These are phyloP conservation scores for Clarias macrocephalus DNA, from an alignment of 2,113 vertebrate species.

Conservation along the genomic window DNA sequence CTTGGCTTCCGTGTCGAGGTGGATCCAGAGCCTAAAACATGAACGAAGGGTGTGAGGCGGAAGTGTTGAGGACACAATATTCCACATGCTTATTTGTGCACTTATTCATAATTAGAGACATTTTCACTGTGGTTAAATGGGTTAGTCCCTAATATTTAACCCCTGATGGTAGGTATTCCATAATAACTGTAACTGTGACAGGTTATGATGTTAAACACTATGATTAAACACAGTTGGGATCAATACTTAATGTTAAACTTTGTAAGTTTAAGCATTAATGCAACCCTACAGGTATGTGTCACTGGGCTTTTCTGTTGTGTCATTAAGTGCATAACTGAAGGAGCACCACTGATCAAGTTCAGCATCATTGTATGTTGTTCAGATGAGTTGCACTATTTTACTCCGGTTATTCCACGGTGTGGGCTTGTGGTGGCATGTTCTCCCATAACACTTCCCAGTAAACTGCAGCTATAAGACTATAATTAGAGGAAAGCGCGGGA, in stretches of 20 bases:
- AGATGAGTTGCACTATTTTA: constrained; percentile 17
- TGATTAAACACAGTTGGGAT: not conserved
- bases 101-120: not conserved
- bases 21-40: not conserved
- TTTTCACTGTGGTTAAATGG: not conserved
- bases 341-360: not conserved
- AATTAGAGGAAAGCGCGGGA: constrained; percentile 33
- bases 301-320: not conserved
- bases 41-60: not conserved
- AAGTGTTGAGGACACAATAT: not conserved
- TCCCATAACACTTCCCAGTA: constrained; percentile 14
- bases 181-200: not conserved
- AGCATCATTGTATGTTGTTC: not conserved
- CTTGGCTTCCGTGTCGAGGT: not conserved
- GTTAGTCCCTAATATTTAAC: not conserved
- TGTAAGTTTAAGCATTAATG: not conserved
- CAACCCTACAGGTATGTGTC: not conserved
- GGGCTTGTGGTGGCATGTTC: not conserved
- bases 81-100: not conserved
- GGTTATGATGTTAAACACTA: not conserved
- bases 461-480: constrained; percentile 11
- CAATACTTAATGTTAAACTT: not conserved
- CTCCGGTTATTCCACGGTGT: not conserved
- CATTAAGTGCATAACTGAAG: not conserved
- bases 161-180: not conserved